Percentiles rank a stretch among this genome's conserved stretches.
phyloP scores from a whole-genome alignment of 2,888 invertebrate genomes.

The Rhingia campestris region DNA sequence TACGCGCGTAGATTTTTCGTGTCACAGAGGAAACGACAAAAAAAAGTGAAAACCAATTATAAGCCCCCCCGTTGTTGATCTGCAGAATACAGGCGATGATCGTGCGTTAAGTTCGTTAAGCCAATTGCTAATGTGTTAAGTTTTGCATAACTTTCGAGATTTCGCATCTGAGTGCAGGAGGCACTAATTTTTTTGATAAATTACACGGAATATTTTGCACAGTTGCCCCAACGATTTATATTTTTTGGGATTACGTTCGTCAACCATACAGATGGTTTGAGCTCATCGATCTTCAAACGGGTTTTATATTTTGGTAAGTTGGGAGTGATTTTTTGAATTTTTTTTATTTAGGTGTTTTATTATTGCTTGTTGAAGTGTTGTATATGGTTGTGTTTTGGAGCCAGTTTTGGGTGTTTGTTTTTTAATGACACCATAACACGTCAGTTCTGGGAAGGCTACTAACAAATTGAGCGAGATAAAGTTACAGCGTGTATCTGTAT shows the following conservation, averaged over 20 bases:
- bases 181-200: conserved; percentile 25
- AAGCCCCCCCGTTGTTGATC: conserved; percentile 51
- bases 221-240: conserved; percentile 14
- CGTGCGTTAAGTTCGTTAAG: conserved; percentile 51
- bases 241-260: conserved; percentile 56
- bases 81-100: neutral
- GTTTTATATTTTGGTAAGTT: conserved; percentile 63
- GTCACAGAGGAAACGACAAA: conserved; percentile 13
- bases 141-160: conserved; percentile 33
- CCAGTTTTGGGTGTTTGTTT: conserved; percentile 28
- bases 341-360: conserved; percentile 6
- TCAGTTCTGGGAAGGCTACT: conserved; percentile 19
- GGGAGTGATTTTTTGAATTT: conserved; percentile 23
- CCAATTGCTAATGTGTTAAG: conserved; percentile 31
- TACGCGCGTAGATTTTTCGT: conserved; percentile 24
- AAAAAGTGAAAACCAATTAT: conserved; percentile 24
- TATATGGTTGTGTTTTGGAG: conserved; percentile 1
- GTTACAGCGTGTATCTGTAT: conserved; percentile 7
- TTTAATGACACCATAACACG: conserved; percentile 27
- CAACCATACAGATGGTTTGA: conserved; percentile 40
- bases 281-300: conserved; percentile 60
- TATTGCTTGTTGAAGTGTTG: conserved; percentile 13
- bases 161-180: conserved; percentile 5
- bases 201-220: conserved; percentile 15
- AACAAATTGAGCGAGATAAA: conserved; percentile 14